Evolutionary conservation across 2,113 vertebrate species (phyloP), one percentile per base, ranked within the genome.

Genomic region (Nycticorax nycticorax): DNA sequence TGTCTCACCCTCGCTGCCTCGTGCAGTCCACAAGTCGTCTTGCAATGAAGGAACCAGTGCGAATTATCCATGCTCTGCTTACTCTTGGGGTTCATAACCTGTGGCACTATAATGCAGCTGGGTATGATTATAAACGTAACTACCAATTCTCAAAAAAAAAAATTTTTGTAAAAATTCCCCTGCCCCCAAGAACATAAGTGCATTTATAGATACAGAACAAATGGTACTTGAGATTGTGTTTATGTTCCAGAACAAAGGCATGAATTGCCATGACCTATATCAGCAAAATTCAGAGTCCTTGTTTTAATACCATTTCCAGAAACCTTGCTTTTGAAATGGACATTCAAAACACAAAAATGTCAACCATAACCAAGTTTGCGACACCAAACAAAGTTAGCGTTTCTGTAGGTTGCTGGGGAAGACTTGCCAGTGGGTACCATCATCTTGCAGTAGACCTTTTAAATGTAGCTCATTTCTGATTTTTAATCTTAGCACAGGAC

Each of bases 401-500:
- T 93, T 92, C 50, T 59, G 14, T 12, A 72, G 66, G 64, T 10
- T 85, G 47, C 23, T 62, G 47, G n/a, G 62, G 35, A 72, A 93
- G 60, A 57, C 45, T 66, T 78, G 33, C 50, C 53, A 62, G 41
- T 14, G 26, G n/a, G 26, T 50, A 47, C 32, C 48, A 66, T 27
- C 43, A 45, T 41, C 85, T 56, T 87, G 73, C 53, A 91, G 62
- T 6, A 66, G 41, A 85, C 18, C 37, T 76, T 91, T 87, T 23
- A 88, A 79, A 82, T 41, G 27, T 39, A 93, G 76, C 41, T 91
- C 0, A 47, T 82, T 82, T 83, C 87, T 79, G 55, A 85, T 53
- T 95, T 94, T 92, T 92, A 95, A 89, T 83, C 53, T 82, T 41
- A 91, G 53, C 91, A 82, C 35, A 74, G 55, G 71, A 79, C 30